These are phyloP conservation scores for Villa cingulata DNA, from an alignment of 2,888 invertebrate species.

Conservation along the genomic window DNA sequence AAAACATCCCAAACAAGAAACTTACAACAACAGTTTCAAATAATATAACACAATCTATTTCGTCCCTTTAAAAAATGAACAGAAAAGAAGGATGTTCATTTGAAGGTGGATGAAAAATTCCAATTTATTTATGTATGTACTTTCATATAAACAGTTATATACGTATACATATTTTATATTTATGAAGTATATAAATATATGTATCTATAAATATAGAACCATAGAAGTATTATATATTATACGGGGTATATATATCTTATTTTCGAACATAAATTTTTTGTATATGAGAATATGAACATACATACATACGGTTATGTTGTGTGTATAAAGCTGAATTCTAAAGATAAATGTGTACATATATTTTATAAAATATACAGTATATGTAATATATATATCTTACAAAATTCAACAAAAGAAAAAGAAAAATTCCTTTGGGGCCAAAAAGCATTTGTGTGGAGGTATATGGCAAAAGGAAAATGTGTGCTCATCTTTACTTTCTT, in stretches of 20 bases:
- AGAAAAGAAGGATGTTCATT: neutral
- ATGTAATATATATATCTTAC: too few species aligned
- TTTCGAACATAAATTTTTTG: neutral
- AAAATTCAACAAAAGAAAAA: neutral
- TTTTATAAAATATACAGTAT: too few species aligned
- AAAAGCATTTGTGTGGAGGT: neutral
- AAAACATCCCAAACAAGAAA: slow-evolving; percentile 6
- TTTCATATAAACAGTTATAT: too few species aligned
- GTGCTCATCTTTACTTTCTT: neutral
- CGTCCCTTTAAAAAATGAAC: too few species aligned
- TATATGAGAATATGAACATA: neutral
- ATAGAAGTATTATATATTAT: too few species aligned
- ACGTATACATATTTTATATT: too few species aligned
- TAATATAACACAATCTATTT: neutral
- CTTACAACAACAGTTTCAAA: neutral
- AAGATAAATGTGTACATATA: neutral
- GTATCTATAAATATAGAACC: neutral
- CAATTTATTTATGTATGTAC: too few species aligned
- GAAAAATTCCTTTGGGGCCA: neutral
- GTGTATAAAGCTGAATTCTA: too few species aligned
- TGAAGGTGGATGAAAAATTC: neutral
- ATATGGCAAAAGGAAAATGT: neutral
- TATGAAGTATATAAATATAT: neutral
- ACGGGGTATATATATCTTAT: too few species aligned
- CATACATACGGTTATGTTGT: neutral